Percentiles rank a stretch among this genome's conserved stretches.
phyloP scores from a whole-genome alignment of 2,888 invertebrate genomes.

The Hypsopygia costalis region DNA sequence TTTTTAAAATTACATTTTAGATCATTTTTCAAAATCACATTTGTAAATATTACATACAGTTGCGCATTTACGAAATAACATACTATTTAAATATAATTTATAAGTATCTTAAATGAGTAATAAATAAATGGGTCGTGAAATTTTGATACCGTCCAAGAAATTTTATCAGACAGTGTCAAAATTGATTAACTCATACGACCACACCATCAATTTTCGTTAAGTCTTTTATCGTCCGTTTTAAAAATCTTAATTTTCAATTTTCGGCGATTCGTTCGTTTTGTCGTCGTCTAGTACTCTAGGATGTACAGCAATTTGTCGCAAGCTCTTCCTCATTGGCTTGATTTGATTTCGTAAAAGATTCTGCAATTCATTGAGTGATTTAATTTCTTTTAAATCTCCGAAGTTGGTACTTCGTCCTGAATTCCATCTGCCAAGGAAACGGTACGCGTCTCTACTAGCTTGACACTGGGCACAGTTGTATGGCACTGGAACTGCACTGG shows the following conservation, averaged over 20 bases:
- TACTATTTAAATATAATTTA: constrained; percentile 10
- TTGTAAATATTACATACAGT: constrained; percentile 53
- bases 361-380: constrained; percentile 55
- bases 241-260: constrained; percentile 19
- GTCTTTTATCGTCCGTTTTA: constrained; percentile 12
- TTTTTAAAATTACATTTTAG: not conserved
- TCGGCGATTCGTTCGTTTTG: constrained; percentile 29
- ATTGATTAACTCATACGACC: constrained; percentile 27
- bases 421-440: constrained; percentile 55
- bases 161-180: constrained; percentile 69
- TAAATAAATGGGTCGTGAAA: constrained; percentile 39
- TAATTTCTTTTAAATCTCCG: constrained; percentile 63
- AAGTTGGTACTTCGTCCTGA: constrained; percentile 54
- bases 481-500: constrained; percentile 80
- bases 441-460: constrained; percentile 48
- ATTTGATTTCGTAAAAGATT: constrained; percentile 61
- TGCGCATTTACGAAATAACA: constrained; percentile 25
- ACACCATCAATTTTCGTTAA: constrained; percentile 7
- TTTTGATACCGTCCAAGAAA: constrained; percentile 74
- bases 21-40: constrained; percentile 19
- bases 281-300: constrained; percentile 46
- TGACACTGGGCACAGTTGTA: constrained; percentile 83
- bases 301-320: constrained; percentile 54
- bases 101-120: constrained; percentile 15
- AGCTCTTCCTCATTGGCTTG: constrained; percentile 53